Evolutionary conservation across 2,888 invertebrate genomes (phyloP), one percentile per base, ranked within the genome.

Genomic region (Pammene fasciana): DNA sequence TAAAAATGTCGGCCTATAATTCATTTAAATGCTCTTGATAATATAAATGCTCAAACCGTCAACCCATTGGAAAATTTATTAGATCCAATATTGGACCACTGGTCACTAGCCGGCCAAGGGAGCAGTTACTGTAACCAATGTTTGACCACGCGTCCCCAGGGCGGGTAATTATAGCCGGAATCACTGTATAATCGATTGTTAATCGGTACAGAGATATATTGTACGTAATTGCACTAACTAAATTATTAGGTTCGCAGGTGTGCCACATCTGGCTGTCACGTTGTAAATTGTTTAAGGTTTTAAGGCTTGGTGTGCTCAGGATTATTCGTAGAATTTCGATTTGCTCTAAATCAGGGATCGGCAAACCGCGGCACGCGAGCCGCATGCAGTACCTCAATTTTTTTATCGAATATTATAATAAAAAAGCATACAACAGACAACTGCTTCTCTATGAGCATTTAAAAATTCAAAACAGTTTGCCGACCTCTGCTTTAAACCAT

Each of bases 161-260:
- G 59, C 10, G 8, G 9, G 36, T 18, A 13, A n/a, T 59, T 43
- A 59, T n/a, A 13, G 59, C 34, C 14, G 5, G 26, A 45, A 45
- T 59, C 41, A 57, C 43, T 11, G 57, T 57, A 57, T 26, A 43
- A 57, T 57, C 57, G 18, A 13, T 57, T 57, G 57, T 57, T 57
- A 57, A 57, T 50, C 50, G 50, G 13, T 41, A 43, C 43, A 43
- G 18, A 57, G 13, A 57, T 26, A 57, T 57, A 43, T 43, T 43
- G 26, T 18, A 55, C 14, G 14, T 55, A 57, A 50, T 50, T 50
- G 50, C 11, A n/a, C n/a, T n/a, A 18, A 57, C 43, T 26, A 57
- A 57, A 57, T 8, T 9, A 50, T n/a, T 26, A 18, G 26, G 18
- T 50, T 26, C 50, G 26, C 50, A 50, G 9, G 13, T 50, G 50